Conservation (phyloP, 2,113 vertebrate genomes). For the Sapajus apella region DNA sequence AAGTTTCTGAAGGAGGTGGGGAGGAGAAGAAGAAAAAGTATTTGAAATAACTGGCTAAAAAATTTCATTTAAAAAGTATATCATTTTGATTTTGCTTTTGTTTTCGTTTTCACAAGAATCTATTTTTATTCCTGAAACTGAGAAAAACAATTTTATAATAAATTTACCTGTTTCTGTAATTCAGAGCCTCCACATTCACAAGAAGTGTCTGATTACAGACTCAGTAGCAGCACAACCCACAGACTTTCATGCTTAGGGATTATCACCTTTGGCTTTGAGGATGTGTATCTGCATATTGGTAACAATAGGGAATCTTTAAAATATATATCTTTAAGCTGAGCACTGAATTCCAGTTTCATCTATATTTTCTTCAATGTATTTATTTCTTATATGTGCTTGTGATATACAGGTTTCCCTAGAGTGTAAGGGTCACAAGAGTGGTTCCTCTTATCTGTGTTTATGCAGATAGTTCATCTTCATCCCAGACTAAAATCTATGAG, state of each 20-base stretch:
- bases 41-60: no score
- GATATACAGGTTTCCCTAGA: neutral
- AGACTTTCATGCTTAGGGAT: neutral
- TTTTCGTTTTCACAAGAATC: neutral
- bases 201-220: neutral
- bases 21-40: no score
- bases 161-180: neutral
- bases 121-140: neutral
- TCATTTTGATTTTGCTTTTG: neutral
- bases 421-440: fast-evolving
- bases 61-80: neutral
- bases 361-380: neutral
- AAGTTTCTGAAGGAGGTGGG: no score
- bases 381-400: neutral
- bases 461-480: neutral
- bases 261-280: neutral
- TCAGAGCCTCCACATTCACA: neutral
- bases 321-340: neutral
- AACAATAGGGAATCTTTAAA: neutral
- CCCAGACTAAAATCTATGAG: neutral
- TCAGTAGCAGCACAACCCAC: neutral
- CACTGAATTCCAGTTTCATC: neutral
- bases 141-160: neutral
- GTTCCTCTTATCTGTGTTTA: neutral
- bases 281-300: neutral